Evolutionary conservation across 2,888 invertebrate species (phyloP).

Genomic region (Mellilla xanthometata): DNA sequence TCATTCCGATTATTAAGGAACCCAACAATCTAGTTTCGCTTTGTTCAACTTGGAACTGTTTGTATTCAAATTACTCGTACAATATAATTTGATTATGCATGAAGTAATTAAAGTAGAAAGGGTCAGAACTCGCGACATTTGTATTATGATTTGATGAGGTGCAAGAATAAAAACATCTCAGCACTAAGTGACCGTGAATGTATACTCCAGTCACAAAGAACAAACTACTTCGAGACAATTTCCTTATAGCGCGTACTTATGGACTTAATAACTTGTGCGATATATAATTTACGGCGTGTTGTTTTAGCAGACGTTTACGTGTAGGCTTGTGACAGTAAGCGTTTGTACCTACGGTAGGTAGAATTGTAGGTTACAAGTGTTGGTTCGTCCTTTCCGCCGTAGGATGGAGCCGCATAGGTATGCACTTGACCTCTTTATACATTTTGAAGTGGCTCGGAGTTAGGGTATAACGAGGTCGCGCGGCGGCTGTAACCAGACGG

Average conservation of each 20-base stretch:
- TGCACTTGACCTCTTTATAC: slow-evolving; percentile 30
- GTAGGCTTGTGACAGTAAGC: not conserved
- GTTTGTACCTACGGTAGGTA: not conserved
- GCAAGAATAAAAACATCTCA: slow-evolving; percentile 18
- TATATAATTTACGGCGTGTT: slow-evolving; percentile 14
- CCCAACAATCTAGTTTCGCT: no score
- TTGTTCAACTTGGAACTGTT: no score
- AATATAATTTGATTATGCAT: no score
- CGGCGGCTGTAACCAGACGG: slow-evolving; percentile 26
- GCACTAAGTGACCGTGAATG: slow-evolving; percentile 21
- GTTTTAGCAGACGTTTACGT: slow-evolving; percentile 7
- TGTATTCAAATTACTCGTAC: no score
- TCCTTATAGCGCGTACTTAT: slow-evolving; percentile 17
- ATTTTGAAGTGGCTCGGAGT: slow-evolving; percentile 13
- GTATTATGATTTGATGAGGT: no score
- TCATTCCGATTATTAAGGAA: no score
- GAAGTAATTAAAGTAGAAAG: no score
- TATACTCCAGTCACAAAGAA: slow-evolving; percentile 25
- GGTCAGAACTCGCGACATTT: no score
- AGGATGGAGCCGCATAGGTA: slow-evolving; percentile 22
- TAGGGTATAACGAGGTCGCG: slow-evolving; percentile 26
- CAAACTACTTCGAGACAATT: slow-evolving; percentile 17
- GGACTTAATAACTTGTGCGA: slow-evolving; percentile 15
- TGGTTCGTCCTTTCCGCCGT: slow-evolving; percentile 1
- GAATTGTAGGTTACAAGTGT: not conserved